Percentiles rank a stretch among this genome's conserved stretches.
These are phyloP conservation scores for Glomeris maerens DNA, from an alignment of 1,140 invertebrate genomes.

Conservation along the genomic window DNA sequence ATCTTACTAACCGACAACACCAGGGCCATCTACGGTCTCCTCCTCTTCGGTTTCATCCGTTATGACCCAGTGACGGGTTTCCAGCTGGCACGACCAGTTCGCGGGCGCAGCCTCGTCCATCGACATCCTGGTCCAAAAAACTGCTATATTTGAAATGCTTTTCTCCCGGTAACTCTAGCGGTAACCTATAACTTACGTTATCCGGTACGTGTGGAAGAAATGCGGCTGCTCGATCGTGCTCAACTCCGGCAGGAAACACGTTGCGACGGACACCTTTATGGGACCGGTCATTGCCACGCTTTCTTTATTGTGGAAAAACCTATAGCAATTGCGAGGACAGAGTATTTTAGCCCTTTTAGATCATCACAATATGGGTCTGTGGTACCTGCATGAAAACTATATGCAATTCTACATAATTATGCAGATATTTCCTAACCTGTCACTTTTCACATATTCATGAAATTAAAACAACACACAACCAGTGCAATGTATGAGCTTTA, in stretches of 20 bases:
- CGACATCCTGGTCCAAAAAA: constrained; percentile 13
- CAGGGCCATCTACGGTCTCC: constrained; percentile 24
- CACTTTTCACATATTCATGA: too few relatives aligned
- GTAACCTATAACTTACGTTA: constrained; percentile 21
- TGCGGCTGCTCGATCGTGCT: constrained; percentile 19
- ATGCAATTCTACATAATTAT: too few relatives aligned
- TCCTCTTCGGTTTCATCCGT: constrained; percentile 23
- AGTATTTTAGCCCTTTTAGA: too few relatives aligned
- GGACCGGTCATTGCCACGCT: constrained; percentile 17
- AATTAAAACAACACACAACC: constrained; percentile 5
- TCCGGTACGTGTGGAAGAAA: constrained; percentile 23
- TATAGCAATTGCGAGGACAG: constrained; percentile 11
- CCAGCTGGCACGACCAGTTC: constrained; percentile 21
- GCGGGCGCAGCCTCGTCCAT: constrained; percentile 13
- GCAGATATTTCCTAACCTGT: too few relatives aligned
- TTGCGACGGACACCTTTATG: constrained; percentile 22
- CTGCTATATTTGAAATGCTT: neutral
- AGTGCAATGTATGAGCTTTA: neutral
- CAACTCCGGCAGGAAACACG: constrained; percentile 23
- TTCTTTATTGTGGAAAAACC: constrained; percentile 23
- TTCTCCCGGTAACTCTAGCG: neutral
- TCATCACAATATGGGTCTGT: too few relatives aligned
- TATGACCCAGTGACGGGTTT: constrained; percentile 24
- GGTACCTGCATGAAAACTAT: too few relatives aligned
- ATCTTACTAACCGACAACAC: constrained; percentile 23